These are phyloP conservation scores for Eilema caniola DNA, from an alignment of 2,888 invertebrate genomes.

Conservation along the genomic window DNA sequence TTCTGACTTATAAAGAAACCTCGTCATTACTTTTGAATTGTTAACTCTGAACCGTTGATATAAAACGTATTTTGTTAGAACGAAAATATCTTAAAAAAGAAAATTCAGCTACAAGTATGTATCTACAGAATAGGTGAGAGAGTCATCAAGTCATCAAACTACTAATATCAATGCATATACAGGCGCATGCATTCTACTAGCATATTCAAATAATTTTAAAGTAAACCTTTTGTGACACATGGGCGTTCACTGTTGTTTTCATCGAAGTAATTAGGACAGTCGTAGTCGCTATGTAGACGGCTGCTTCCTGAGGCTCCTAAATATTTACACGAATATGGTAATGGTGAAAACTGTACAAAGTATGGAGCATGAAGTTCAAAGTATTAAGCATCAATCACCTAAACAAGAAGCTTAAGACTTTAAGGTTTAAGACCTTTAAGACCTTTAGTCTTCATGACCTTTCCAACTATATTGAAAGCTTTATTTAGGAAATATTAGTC, in stretches of 20 bases:
- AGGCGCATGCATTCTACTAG: constrained; percentile 38
- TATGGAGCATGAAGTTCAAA: constrained; percentile 3
- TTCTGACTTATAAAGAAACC: neutral
- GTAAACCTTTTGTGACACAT: constrained; percentile 48
- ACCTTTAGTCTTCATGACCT: neutral
- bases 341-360: neutral
- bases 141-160: constrained; percentile 1
- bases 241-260: constrained; percentile 80
- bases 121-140: neutral
- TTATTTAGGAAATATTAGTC: no score
- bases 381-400: constrained; percentile 23
- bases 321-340: constrained; percentile 29
- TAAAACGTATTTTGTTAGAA: neutral
- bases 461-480: no score
- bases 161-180: constrained; percentile 4
- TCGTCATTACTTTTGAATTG: neutral
- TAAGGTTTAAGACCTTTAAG: no score
- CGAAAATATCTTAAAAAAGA: neutral
- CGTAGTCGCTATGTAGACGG: constrained; percentile 67
- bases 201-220: constrained; percentile 19
- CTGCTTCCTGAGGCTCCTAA: constrained; percentile 41
- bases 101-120: neutral
- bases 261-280: constrained; percentile 88
- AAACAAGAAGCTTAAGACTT: no score
- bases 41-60: neutral